Evolutionary conservation across 2,113 vertebrate species (phyloP).

Genomic region (Ardeotis arabs): DNA sequence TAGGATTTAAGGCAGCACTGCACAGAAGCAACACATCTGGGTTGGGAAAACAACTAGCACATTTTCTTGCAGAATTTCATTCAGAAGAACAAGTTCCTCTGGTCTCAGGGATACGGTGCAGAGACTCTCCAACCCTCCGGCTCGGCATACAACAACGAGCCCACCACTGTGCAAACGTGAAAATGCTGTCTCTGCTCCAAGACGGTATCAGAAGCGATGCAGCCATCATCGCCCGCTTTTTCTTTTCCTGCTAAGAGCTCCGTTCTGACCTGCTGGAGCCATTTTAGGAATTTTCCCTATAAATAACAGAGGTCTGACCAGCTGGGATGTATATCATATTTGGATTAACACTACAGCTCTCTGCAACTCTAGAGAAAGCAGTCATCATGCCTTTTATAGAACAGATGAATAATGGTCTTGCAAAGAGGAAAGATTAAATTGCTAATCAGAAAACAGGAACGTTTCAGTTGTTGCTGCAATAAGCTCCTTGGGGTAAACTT

Average conservation of each 20-base stretch:
- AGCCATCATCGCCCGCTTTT: background rate
- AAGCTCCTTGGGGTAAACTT: background rate
- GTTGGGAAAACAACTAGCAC: background rate
- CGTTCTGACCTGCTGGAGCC: background rate
- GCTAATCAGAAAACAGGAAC: background rate
- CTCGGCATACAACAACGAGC: background rate
- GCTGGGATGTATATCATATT: background rate
- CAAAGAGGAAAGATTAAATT: background rate
- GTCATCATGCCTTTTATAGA: background rate
- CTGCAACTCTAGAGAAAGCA: background rate
- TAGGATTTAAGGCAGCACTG: background rate
- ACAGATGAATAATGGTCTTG: background rate
- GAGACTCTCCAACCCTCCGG: background rate
- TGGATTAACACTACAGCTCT: slow-evolving; percentile 27
- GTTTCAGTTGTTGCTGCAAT: background rate
- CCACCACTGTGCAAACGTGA: background rate
- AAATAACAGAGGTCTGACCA: slow-evolving; percentile 28
- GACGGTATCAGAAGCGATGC: background rate
- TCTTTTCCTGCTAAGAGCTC: background rate
- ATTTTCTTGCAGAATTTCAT: background rate
- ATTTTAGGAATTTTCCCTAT: slow-evolving; percentile 12
- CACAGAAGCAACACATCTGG: background rate
- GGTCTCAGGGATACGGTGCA: background rate
- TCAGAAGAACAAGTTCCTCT: background rate
- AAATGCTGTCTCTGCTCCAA: background rate